Base-by-base conservation (phyloP, 2,113 vertebrate genomes). In the Actenoides hombroni region DNA sequence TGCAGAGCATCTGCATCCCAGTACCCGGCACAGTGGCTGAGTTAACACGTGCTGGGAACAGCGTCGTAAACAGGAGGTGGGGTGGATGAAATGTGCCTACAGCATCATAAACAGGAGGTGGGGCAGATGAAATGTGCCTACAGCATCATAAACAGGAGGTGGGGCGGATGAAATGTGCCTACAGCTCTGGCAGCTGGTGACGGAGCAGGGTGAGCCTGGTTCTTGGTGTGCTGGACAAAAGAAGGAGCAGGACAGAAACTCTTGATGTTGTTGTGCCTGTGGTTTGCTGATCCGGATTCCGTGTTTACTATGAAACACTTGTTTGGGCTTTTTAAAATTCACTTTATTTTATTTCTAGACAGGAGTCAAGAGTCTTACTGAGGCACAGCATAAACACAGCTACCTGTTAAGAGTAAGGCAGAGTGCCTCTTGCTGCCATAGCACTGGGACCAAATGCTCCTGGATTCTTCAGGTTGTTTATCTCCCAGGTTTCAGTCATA, bases 381-480 rank as follows among this genome's bases (percentile, higher is more conserved):
- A 54, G 67, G 76, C 40, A 28, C 39, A 84, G 63, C 26, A 17
- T 53, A 48, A n/a, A 6, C 68, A 48, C 16, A 33, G 44, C 24
- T 57, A 21, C 39, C 20, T 37, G 44, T 4, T 14, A 8, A 8
- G 15, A 33, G 37, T 0, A 10, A 24, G n/a, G 54, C 39, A 12
- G 4, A 57, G 61, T 28, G 8, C 20, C 76, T 75, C 46, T 10
- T 20, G 42, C 15, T 67, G 10, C 68, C 33, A 0, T 5, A 24
- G 25, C 31, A 1, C 39, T 2, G 39, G 33, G 21, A 25, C 16
- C 70, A 18, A 11, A 11, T 9, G 71, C 71, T 54, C 15, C 75
- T 37, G 83, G 16, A 1, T 5, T 16, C 11, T 8, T 69, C 33
- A 11, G 49, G 0, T 0, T 3, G 7, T 42, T 64, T 15, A 75